These are phyloP conservation scores for Zosterops pallidus DNA, from an alignment of 2,113 vertebrate species.

Conservation along the genomic window DNA sequence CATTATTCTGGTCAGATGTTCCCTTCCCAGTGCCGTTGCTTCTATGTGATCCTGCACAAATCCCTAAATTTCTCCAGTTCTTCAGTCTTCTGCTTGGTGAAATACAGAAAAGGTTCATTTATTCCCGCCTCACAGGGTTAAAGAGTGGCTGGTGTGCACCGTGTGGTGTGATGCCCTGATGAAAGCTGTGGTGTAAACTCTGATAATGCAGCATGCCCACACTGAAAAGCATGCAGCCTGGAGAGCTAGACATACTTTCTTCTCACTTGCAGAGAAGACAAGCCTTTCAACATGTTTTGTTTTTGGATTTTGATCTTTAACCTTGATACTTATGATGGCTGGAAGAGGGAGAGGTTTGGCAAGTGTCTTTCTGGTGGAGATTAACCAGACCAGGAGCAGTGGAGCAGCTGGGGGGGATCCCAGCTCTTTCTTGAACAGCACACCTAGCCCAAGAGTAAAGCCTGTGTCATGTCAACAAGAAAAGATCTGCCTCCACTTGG, in stretches of 20 bases:
- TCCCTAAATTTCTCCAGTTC: neutral
- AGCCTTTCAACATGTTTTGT: conserved; percentile 43
- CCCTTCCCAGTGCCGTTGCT: neutral
- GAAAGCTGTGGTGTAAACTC: neutral
- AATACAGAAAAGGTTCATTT: neutral
- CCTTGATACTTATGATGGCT: neutral
- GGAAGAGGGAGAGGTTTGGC: conserved; percentile 31
- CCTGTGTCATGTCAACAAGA: conserved; percentile 41
- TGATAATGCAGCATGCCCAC: conserved; percentile 16
- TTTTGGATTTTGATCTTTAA: conserved; percentile 55
- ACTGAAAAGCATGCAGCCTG: conserved; percentile 13
- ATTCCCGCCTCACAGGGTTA: neutral
- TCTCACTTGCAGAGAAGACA: conserved; percentile 24
- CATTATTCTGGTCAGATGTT: neutral
- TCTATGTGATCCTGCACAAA: neutral
- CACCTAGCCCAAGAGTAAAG: conserved; percentile 55
- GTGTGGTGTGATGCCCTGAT: neutral
- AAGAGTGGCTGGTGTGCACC: neutral
- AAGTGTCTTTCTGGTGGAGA: conserved; percentile 29
- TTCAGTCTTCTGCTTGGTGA: neutral
- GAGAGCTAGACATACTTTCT: neutral
- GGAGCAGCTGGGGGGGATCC: conserved; percentile 56
- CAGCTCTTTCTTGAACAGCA: neutral
- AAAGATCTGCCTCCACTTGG: conserved; percentile 45
- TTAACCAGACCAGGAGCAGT: conserved; percentile 37